Evolutionary conservation across 2,797 vertebrate species (phyloP).

Genomic region (Ambastaia sidthimunki): DNA sequence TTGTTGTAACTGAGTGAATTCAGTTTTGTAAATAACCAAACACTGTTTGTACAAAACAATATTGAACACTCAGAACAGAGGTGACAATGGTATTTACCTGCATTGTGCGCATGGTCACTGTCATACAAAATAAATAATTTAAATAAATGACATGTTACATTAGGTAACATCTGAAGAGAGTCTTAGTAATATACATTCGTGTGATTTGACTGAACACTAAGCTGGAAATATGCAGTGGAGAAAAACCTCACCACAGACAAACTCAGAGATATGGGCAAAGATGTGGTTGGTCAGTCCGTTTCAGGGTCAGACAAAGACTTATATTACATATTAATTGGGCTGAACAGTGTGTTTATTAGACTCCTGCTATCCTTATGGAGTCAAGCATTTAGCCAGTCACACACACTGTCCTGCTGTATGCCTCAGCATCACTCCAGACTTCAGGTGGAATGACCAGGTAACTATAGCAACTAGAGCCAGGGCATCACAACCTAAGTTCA

Average conservation of each 20-base stretch:
- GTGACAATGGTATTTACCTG: too few species aligned
- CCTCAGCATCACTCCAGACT: slow-evolving; percentile 87
- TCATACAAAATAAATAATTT: too few species aligned
- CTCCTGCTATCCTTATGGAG: slow-evolving; percentile 93
- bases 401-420: slow-evolving; percentile 90
- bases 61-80: too few species aligned
- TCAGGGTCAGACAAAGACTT: too few species aligned
- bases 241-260: slow-evolving; percentile 93
- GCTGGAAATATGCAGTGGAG: slow-evolving; percentile 92
- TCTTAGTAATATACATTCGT: too few species aligned
- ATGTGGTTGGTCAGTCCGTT: slow-evolving; percentile 91
- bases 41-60: too few species aligned
- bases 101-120: too few species aligned
- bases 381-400: slow-evolving; percentile 96
- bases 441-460: slow-evolving; percentile 97
- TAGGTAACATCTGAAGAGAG: too few species aligned
- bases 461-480: slow-evolving; percentile 50
- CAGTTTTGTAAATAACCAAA: too few species aligned
- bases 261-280: slow-evolving; percentile 96
- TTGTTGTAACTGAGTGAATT: too few species aligned
- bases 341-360: slow-evolving; percentile 95
- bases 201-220: too few species aligned
- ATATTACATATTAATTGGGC: slow-evolving; percentile 70
- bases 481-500: slow-evolving; percentile 9
- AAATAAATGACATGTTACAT: too few species aligned